A percentile compares a stretch with the other conserved stretches of the same genome.
phyloP scores from a whole-genome alignment of 1,140 invertebrate species.

The Zaprionus ghesquierei region DNA sequence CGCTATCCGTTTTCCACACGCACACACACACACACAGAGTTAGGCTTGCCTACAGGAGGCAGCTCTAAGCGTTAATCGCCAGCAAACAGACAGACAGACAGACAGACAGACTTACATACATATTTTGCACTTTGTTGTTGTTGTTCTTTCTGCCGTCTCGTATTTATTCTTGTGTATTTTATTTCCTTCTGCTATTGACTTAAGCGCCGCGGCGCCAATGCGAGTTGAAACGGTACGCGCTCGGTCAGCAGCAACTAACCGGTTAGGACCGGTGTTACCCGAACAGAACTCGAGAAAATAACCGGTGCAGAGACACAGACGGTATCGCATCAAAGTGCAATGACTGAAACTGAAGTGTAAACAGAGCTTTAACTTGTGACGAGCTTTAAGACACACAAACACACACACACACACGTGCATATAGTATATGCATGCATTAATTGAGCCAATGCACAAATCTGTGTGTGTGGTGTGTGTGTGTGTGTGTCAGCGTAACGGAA shows the following conservation, averaged over 20 bases:
- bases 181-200: constrained; percentile 27
- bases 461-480: constrained; percentile 12
- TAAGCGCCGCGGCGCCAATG: constrained; percentile 16
- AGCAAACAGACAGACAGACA: neutral
- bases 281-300: constrained; percentile 31
- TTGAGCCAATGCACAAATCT: constrained; percentile 49
- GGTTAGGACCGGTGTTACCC: constrained; percentile 47
- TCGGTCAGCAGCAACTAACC: constrained; percentile 52
- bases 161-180: constrained; percentile 18
- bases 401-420: neutral
- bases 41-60: neutral
- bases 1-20: neutral
- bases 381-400: neutral
- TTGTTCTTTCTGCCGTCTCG: constrained; percentile 5
- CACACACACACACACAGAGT: neutral
- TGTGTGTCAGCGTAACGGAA: constrained; percentile 48
- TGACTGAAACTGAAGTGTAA: constrained; percentile 47
- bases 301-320: constrained; percentile 35
- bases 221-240: constrained; percentile 47
- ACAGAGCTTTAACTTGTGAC: constrained; percentile 36
- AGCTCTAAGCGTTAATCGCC: neutral
- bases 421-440: constrained; percentile 31
- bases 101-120: neutral
- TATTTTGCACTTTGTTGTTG: neutral
- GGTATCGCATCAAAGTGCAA: constrained; percentile 57